These are phyloP conservation scores for Atrina japonica DNA, from an alignment of 2,888 invertebrate species.

Conservation along the genomic window DNA sequence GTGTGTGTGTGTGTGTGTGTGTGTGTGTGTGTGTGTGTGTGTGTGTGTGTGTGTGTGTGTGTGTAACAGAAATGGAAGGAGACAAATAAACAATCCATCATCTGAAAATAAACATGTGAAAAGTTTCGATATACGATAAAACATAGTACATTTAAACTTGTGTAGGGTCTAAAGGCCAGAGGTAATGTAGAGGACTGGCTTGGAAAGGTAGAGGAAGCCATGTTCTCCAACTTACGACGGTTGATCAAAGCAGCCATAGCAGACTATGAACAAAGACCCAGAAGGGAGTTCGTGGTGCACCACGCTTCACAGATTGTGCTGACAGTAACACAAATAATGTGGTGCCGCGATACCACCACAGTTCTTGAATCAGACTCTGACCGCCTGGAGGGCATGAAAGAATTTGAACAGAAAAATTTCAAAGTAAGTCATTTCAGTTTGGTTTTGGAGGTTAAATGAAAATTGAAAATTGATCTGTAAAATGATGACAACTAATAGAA, in stretches of 20 bases:
- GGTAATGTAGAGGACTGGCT: constrained; percentile 97
- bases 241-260: constrained; percentile 88
- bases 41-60: too few species aligned
- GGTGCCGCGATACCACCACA: constrained; percentile 90
- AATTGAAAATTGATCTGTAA: too few species aligned
- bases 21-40: too few species aligned
- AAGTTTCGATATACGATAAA: too few species aligned
- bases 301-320: constrained; percentile 91
- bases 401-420: constrained; percentile 87
- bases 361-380: constrained; percentile 85
- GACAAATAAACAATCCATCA: too few species aligned
- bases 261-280: constrained; percentile 85
- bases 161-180: constrained; percentile 81
- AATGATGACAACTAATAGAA: too few species aligned
- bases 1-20: too few species aligned
- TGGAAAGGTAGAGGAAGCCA: constrained; percentile 93
- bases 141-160: too few species aligned
- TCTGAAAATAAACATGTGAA: too few species aligned
- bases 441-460: neutral
- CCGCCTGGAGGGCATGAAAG: constrained; percentile 84
- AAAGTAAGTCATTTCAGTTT: too few species aligned
- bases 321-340: constrained; percentile 93
- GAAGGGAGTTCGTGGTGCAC: constrained; percentile 88
- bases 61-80: too few species aligned
- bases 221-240: constrained; percentile 90